phyloP scores from a whole-genome alignment of 1,140 invertebrate species.

The Diplogasteroides magnus region DNA sequence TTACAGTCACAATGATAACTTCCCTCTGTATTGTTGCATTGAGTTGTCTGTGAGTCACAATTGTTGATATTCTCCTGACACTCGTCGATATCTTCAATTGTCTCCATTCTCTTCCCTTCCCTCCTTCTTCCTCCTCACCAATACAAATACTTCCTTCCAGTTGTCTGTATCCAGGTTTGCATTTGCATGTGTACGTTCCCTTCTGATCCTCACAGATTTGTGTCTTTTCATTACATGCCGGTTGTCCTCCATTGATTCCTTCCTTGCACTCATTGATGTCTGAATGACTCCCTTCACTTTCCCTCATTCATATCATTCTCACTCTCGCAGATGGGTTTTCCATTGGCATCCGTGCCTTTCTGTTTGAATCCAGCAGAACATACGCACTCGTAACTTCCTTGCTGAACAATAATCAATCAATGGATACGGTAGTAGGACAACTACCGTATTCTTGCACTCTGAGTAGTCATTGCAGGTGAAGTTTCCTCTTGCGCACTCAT shows the following conservation, averaged over 20 bases:
- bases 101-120: neutral
- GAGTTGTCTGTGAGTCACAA: neutral
- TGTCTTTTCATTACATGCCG: neutral
- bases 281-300: neutral
- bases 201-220: neutral
- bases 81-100: neutral
- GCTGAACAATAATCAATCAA: neutral
- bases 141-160: neutral
- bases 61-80: neutral
- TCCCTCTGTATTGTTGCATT: neutral
- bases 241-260: neutral
- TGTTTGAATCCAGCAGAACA: neutral
- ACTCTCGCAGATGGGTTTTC: neutral
- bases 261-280: neutral
- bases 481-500: neutral
- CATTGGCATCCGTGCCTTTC: neutral
- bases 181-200: conserved; percentile 10
- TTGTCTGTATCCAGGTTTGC: conserved; percentile 9
- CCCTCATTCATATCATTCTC: neutral
- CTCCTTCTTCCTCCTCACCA: neutral
- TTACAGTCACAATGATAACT: neutral
- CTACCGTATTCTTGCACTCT: neutral
- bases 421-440: too few relatives aligned
- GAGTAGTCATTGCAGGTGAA: neutral
- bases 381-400: neutral